phyloP scores from a whole-genome alignment of 2,797 vertebrate genomes.

The Pterois miles region DNA sequence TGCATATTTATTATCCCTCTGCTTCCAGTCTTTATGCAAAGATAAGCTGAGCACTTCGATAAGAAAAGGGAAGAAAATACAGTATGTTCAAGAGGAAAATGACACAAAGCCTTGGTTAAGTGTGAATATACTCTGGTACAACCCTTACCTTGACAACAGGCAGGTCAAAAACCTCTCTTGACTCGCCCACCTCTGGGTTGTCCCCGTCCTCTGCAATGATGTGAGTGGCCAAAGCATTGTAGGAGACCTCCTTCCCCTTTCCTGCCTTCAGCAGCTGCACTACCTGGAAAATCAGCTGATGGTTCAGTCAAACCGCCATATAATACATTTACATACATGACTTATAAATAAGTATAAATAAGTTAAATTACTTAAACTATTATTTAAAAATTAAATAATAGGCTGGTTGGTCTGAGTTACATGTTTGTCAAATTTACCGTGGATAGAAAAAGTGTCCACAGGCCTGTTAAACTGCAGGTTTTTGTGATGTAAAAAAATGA shows the following conservation, averaged over 20 bases:
- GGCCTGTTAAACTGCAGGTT: too few relatives aligned
- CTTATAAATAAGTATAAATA: too few relatives aligned
- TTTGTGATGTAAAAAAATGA: too few relatives aligned
- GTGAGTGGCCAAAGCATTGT: conserved; percentile 96
- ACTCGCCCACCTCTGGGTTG: conserved; percentile 96
- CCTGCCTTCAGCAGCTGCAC: conserved; percentile 94
- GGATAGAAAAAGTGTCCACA: too few relatives aligned
- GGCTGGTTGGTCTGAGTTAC: too few relatives aligned
- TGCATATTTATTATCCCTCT: neutral
- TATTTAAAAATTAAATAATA: too few relatives aligned
- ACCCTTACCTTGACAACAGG: conserved; percentile 94
- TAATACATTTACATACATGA: too few relatives aligned
- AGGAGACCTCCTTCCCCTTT: conserved; percentile 97
- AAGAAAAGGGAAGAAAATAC: neutral
- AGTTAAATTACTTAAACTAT: too few relatives aligned
- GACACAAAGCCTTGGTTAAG: neutral
- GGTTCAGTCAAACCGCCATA: neutral
- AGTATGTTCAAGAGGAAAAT: neutral
- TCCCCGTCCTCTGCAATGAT: conserved; percentile 97
- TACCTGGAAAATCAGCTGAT: conserved; percentile 79
- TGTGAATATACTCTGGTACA: neutral
- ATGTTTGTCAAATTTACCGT: too few relatives aligned
- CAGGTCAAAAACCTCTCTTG: conserved; percentile 96
- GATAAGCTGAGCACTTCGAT: neutral
- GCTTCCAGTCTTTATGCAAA: neutral